Conservation (phyloP, 2,888 invertebrate genomes). For the Callyntrura guangdongensis region DNA sequence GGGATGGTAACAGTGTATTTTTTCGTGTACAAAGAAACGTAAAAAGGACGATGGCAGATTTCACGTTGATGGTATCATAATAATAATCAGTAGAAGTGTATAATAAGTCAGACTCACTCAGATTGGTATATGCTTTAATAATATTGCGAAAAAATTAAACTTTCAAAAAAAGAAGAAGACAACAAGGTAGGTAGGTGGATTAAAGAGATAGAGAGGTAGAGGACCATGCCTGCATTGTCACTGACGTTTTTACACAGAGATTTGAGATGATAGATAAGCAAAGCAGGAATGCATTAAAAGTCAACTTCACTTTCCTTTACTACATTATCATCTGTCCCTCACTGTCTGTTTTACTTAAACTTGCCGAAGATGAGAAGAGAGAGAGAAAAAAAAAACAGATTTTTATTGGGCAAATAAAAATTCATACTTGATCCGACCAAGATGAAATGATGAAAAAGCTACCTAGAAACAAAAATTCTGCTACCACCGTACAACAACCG, state of each 20-base stretch:
- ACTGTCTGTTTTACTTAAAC: background rate
- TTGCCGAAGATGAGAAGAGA: background rate
- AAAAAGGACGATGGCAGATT: too few species aligned
- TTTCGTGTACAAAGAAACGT: background rate
- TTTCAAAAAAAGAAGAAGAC: conserved; percentile 22
- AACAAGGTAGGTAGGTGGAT: background rate
- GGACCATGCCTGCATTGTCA: conserved; percentile 11
- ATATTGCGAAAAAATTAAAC: conserved; percentile 14
- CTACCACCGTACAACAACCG: background rate
- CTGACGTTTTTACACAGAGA: background rate
- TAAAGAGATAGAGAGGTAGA: background rate
- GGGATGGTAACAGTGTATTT: background rate
- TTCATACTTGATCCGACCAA: conserved; percentile 25
- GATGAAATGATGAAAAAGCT: too few species aligned
- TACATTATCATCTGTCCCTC: background rate
- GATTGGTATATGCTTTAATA: background rate
- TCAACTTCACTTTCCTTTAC: conserved; percentile 59
- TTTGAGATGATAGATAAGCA: conserved; percentile 5
- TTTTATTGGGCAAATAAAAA: conserved; percentile 42
- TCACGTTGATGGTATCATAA: too few species aligned
- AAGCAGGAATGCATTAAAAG: conserved; percentile 51
- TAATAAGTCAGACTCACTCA: background rate
- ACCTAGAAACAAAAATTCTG: background rate
- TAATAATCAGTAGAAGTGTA: background rate
- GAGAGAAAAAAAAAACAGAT: background rate